Evolutionary conservation across 2,888 invertebrate species (phyloP).

Genomic region (Thereva nobilitata): DNA sequence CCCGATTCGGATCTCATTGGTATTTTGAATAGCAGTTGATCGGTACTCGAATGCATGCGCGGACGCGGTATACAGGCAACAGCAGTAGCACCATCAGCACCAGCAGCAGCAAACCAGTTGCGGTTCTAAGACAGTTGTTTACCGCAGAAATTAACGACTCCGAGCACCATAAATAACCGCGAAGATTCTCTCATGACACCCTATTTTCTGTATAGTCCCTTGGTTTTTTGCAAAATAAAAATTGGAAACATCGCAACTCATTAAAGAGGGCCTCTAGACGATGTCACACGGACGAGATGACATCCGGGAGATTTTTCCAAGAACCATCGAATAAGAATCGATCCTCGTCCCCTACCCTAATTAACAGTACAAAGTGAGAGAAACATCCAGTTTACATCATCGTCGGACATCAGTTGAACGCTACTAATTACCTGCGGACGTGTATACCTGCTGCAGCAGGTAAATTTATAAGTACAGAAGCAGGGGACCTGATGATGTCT

Average conservation of each 20-base stretch:
- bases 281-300: constrained; percentile 31
- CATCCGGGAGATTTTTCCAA: constrained; percentile 21
- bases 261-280: constrained; percentile 30
- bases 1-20: constrained; percentile 1
- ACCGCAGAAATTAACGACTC: no score
- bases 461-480: constrained; percentile 33
- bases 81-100: no score
- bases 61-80: no score
- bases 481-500: constrained; percentile 20
- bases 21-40: no score
- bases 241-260: constrained; percentile 25
- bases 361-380: constrained; percentile 39
- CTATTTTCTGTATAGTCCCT: not conserved
- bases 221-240: constrained; percentile 8
- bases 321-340: constrained; percentile 13
- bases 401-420: constrained; percentile 43
- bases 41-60: no score
- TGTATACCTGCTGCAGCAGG: constrained; percentile 15
- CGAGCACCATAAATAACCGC: no score
- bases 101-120: no score
- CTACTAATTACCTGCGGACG: constrained; percentile 43
- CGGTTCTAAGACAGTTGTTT: no score
- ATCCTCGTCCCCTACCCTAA: constrained; percentile 33
- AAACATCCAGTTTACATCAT: constrained; percentile 45
- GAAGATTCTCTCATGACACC: not conserved